These are phyloP conservation scores for Gari tellinella DNA, from an alignment of 2,888 invertebrate species.

Conservation along the genomic window DNA sequence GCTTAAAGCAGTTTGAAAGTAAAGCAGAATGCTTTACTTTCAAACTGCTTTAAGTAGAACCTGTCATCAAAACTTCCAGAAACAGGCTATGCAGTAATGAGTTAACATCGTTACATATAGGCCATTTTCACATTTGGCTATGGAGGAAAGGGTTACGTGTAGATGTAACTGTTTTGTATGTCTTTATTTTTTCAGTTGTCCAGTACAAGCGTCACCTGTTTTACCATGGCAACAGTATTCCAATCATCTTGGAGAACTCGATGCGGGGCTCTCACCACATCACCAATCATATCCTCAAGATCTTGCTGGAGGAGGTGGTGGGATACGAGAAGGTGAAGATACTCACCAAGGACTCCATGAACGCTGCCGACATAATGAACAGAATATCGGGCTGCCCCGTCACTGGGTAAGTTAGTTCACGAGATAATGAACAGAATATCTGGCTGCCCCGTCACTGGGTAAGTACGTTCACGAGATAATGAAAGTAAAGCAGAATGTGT, in stretches of 20 bases:
- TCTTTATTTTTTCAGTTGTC: slow-evolving; percentile 52
- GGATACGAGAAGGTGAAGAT: slow-evolving; percentile 83
- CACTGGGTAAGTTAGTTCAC: slow-evolving; percentile 54
- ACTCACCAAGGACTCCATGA: slow-evolving; percentile 73
- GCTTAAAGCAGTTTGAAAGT: no score
- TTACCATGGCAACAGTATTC: slow-evolving; percentile 72
- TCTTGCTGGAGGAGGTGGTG: slow-evolving; percentile 83
- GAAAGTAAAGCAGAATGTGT: not conserved
- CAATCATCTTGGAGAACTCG: slow-evolving; percentile 80
- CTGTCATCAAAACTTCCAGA: no score
- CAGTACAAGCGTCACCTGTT: slow-evolving; percentile 74
- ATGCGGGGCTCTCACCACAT: slow-evolving; percentile 83
- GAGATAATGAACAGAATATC: slow-evolving; percentile 80
- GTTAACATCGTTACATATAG: no score
- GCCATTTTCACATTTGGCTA: no score
- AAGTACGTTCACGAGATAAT: slow-evolving; percentile 12
- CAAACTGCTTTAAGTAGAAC: no score
- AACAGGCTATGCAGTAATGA: no score
- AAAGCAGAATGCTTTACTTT: no score
- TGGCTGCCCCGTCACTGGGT: slow-evolving; percentile 74
- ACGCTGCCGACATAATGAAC: slow-evolving; percentile 79
- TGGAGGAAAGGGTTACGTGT: no score
- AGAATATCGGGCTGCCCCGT: slow-evolving; percentile 80
- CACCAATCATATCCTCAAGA: slow-evolving; percentile 83
- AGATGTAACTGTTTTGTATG: no score